A percentile compares a stretch with the other conserved stretches of the same genome.
These are phyloP conservation scores for Circaetus cinerascens DNA, from an alignment of 2,113 vertebrate species.

Conservation along the genomic window DNA sequence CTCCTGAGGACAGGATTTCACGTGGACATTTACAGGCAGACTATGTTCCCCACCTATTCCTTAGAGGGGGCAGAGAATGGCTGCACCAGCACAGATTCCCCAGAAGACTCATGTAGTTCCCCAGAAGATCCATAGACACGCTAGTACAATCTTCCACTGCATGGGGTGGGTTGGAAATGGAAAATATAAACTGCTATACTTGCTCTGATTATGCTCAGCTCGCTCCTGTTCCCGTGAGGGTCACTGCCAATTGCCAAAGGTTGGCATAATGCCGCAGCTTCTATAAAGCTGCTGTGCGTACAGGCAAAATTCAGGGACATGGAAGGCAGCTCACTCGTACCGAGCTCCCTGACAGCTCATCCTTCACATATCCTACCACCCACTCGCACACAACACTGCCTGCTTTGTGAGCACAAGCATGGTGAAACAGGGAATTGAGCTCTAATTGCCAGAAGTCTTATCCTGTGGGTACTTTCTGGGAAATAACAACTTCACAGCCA, in stretches of 20 bases:
- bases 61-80: not conserved
- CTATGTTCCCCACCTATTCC: not conserved
- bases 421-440: not conserved
- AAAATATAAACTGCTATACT: not conserved
- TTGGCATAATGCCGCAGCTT: not conserved
- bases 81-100: not conserved
- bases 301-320: not conserved
- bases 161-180: not conserved
- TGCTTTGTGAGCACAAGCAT: not conserved
- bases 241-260: not conserved
- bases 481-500: not conserved
- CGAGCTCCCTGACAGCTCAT: not conserved
- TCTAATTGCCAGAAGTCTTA: not conserved
- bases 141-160: not conserved
- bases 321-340: not conserved
- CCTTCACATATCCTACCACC: not conserved
- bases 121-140: fast-evolving
- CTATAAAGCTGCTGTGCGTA: not conserved
- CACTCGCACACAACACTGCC: not conserved
- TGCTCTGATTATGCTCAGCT: not conserved
- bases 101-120: not conserved
- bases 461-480: not conserved
- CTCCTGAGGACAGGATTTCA: not conserved
- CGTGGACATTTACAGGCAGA: not conserved
- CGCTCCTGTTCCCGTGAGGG: not conserved